Percentiles rank a stretch among this genome's conserved stretches.
phyloP scores from a whole-genome alignment of 2,797 vertebrate genomes.

The Phalanger gymnotis region DNA sequence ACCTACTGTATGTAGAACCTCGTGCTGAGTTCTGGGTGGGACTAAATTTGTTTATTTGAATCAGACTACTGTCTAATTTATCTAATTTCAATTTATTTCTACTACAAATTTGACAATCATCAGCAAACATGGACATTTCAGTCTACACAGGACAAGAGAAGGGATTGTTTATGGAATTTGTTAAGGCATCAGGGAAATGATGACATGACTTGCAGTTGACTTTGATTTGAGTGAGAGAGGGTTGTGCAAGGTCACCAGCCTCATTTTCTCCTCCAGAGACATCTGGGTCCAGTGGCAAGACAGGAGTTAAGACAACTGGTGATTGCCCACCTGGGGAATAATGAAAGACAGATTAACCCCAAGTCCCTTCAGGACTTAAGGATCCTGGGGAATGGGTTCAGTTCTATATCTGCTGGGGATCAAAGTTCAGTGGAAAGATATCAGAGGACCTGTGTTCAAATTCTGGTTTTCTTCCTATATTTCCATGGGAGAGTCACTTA shows the following conservation, averaged over 20 bases:
- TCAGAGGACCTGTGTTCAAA: not conserved
- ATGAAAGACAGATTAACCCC: not conserved
- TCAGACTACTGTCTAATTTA: not conserved
- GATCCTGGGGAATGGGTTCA: not conserved
- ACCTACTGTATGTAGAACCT: not conserved
- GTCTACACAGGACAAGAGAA: not conserved
- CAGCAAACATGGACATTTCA: not conserved
- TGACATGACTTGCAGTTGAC: too few relatives aligned
- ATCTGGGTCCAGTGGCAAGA: too few relatives aligned
- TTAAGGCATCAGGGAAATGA: too few relatives aligned
- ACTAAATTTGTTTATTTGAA: not conserved
- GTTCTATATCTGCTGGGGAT: not conserved
- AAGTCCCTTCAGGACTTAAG: conserved; percentile 1
- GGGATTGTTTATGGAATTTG: not conserved
- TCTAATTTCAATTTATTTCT: not conserved
- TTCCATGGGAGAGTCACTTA: not conserved
- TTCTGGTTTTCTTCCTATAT: not conserved
- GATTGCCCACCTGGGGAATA: not conserved
- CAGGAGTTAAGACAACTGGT: not conserved
- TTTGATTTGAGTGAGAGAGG: too few relatives aligned
- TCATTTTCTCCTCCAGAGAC: too few relatives aligned
- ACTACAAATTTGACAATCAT: not conserved
- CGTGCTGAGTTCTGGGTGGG: not conserved
- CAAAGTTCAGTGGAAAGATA: not conserved
- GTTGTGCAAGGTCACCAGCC: too few relatives aligned